Conservation (phyloP, 2,888 invertebrate genomes). For the Drosophila stalkeri region DNA sequence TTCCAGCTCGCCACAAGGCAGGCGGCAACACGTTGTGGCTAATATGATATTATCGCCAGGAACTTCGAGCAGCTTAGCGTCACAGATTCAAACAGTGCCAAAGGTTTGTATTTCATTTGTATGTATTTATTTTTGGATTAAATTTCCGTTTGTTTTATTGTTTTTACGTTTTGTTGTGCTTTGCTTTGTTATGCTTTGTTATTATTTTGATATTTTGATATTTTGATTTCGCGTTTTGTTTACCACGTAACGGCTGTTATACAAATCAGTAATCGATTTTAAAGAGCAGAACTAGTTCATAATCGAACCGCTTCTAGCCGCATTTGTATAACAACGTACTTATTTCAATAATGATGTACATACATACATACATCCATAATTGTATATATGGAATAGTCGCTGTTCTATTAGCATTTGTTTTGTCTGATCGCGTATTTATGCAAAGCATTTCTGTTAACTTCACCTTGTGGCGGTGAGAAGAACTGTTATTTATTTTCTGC, state of each 20-base stretch:
- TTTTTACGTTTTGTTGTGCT: slow-evolving; percentile 32
- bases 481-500: slow-evolving; percentile 18
- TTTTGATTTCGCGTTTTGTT: slow-evolving; percentile 23
- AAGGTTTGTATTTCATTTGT: slow-evolving; percentile 84
- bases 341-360: slow-evolving; percentile 7
- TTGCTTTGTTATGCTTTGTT: slow-evolving; percentile 35
- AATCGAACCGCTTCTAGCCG: slow-evolving; percentile 18
- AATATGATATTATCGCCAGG: slow-evolving; percentile 84
- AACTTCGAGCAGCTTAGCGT: slow-evolving; percentile 79
- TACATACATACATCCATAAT: slow-evolving; percentile 2
- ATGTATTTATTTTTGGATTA: slow-evolving; percentile 72
- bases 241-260: slow-evolving; percentile 19
- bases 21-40: slow-evolving; percentile 83
- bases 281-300: slow-evolving; percentile 29
- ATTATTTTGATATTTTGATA: slow-evolving; percentile 21
- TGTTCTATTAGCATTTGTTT: slow-evolving; percentile 19
- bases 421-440: slow-evolving; percentile 13
- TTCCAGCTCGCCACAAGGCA: slow-evolving; percentile 47
- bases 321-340: slow-evolving; percentile 14
- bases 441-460: slow-evolving; percentile 22
- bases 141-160: slow-evolving; percentile 53
- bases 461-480: slow-evolving; percentile 21
- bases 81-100: slow-evolving; percentile 85
- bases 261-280: slow-evolving; percentile 23
- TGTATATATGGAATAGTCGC: slow-evolving; percentile 6